Evolutionary conservation across 1,140 invertebrate genomes (phyloP).

Genomic region (Drosophila arizonae): DNA sequence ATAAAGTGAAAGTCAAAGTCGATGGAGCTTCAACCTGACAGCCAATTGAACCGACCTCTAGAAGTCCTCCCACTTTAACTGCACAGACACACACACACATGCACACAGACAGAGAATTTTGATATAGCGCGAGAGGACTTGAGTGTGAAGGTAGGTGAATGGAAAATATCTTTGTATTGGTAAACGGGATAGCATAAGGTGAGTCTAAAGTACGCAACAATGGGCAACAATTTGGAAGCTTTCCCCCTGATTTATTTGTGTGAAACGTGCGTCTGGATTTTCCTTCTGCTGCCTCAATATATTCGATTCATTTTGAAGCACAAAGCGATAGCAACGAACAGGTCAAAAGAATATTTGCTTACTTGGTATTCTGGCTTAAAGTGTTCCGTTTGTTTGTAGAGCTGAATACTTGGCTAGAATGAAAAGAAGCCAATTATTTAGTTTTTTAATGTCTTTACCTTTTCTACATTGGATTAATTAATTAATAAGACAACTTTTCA

Average conservation of each 20-base stretch:
- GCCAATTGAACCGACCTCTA: conserved; percentile 50
- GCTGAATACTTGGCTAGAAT: no score
- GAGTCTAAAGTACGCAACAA: conserved; percentile 55
- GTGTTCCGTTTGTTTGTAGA: no score
- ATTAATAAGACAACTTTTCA: no score
- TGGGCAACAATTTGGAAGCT: conserved; percentile 67
- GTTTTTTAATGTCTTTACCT: no score
- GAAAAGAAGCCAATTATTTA: no score
- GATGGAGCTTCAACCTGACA: conserved; percentile 56
- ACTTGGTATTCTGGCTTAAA: not conserved
- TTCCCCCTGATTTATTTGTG: conserved; percentile 71
- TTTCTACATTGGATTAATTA: no score
- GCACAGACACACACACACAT: conserved; percentile 2
- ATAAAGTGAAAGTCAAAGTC: conserved; percentile 47
- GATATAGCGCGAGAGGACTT: conserved; percentile 24
- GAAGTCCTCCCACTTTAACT: not conserved
- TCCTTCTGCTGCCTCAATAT: conserved; percentile 35
- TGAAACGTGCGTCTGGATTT: conserved; percentile 46
- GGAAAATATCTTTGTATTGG: conserved; percentile 5
- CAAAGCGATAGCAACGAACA: not conserved
- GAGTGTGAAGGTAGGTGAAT: not conserved
- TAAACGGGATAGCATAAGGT: conserved; percentile 43
- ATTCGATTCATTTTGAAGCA: conserved; percentile 27
- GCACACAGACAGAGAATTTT: conserved; percentile 16
- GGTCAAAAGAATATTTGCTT: conserved; percentile 14